Evolutionary conservation across 2,797 vertebrate species (phyloP), one percentile per base, ranked within the genome.

Genomic region (Phrynocephalus vlangalii): DNA sequence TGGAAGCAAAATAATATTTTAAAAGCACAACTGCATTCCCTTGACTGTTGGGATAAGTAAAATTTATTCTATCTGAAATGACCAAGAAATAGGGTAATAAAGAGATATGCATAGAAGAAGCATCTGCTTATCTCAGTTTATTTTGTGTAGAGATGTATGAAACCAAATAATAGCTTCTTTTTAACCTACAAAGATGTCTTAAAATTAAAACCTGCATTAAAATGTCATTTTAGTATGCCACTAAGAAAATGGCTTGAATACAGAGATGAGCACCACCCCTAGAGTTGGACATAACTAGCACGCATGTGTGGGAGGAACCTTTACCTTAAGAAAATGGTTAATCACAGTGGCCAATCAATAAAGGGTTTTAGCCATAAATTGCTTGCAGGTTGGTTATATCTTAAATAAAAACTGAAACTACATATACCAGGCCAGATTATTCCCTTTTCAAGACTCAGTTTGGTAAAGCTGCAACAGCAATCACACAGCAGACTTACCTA

Each of bases 401-500:
- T 85, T 73, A 16, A 15, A 38, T 70, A 28, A 28, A 86, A 82
- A 88, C 6, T 80, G 44, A 88, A 90, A 50, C 28, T 16, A 81
- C 82, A 81, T 0, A 24, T 84, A 84, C 38, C 0, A 8, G 20
- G 10, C 3, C 79, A 75, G 0, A 81, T 90, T 86, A 33, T 90
- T 76, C 92, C 83, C 86, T 85, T 30, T 68, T 81, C 28, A 80
- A 52, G 18, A 91, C 63, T 33, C 84, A 90, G 33, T 6, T 56
- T 13, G 13, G 52, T 56, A 56, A 56, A 56, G 13, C 52, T 10
- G 52, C 52, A 56, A 13, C 52, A 56, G 6, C 52, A 56, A 56
- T 13, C 52, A 56, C 52, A 56, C 52, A 56, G 52, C 52, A 94
- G 83, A 91, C 88, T 20, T 30, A 73, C 78, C 88, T 6, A 89